Conservation (phyloP, 2,797 vertebrate genomes). For the Coreius guichenoti region DNA sequence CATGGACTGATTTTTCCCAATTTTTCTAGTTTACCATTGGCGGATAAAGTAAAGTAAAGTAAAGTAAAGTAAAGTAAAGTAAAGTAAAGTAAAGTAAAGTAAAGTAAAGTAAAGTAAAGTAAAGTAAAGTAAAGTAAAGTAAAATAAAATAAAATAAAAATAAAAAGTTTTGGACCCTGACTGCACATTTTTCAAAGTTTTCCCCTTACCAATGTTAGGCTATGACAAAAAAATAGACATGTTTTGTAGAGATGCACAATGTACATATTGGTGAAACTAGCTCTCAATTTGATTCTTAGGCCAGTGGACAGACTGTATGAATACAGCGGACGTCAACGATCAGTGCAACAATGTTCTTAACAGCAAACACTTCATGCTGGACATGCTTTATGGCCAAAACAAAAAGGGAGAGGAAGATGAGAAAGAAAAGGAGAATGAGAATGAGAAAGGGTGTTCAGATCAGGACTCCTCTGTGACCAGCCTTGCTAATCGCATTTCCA, state of each 20-base stretch:
- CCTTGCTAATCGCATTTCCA: constrained; percentile 89
- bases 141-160: background rate
- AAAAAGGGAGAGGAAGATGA: constrained; percentile 77
- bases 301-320: constrained; percentile 82
- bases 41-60: background rate
- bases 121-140: background rate
- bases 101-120: too few relatives aligned
- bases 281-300: constrained; percentile 71
- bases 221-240: background rate
- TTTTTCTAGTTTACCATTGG: background rate
- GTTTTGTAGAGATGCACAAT: constrained; percentile 12
- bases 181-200: background rate
- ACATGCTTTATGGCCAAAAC: constrained; percentile 94
- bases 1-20: background rate
- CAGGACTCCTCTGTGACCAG: constrained; percentile 81
- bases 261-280: background rate
- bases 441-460: constrained; percentile 71
- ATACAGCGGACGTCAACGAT: constrained; percentile 85
- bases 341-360: constrained; percentile 90
- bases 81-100: too few relatives aligned
- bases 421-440: constrained; percentile 78
- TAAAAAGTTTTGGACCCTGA: background rate
- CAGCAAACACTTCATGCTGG: constrained; percentile 94
- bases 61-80: background rate
- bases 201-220: background rate